Evolutionary conservation across 2,113 vertebrate genomes (phyloP).

Genomic region (Ictalurus furcatus): DNA sequence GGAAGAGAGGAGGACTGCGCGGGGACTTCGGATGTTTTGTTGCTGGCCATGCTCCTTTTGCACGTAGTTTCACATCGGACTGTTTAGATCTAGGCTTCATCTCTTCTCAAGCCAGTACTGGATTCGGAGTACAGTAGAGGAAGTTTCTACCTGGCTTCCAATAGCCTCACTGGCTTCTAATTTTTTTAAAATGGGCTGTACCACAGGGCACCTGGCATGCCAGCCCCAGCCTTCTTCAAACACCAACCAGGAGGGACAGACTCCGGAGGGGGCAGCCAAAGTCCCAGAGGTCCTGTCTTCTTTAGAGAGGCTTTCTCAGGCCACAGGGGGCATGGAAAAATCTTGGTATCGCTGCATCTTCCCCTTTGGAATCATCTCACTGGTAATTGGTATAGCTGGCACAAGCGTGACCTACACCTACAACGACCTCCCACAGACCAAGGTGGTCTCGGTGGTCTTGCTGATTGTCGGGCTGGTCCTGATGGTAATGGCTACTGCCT

Average conservation of each 20-base stretch:
- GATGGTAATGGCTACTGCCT: constrained; percentile 78
- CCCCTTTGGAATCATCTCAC: constrained; percentile 86
- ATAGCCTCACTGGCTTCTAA: not conserved
- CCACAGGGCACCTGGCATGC: constrained; percentile 81
- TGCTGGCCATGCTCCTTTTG: not conserved
- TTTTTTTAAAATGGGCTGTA: constrained; percentile 79
- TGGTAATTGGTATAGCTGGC: constrained; percentile 84
- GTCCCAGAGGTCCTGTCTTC: constrained; percentile 79
- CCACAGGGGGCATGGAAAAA: constrained; percentile 85
- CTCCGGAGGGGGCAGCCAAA: constrained; percentile 66
- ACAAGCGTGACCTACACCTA: constrained; percentile 88
- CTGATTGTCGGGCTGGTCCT: constrained; percentile 78
- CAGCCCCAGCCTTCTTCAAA: constrained; percentile 68
- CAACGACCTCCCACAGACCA: constrained; percentile 84
- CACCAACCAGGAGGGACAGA: constrained; percentile 63
- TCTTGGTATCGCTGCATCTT: constrained; percentile 92
- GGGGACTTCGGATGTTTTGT: constrained; percentile 56
- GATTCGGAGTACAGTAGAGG: constrained; percentile 44
- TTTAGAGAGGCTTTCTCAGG: constrained; percentile 82
- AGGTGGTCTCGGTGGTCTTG: constrained; percentile 83
- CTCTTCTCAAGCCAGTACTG: constrained; percentile 49
- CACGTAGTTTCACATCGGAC: not conserved
- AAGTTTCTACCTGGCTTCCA: constrained; percentile 33
- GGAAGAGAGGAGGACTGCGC: constrained; percentile 64
- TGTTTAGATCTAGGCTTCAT: not conserved